phyloP scores from a whole-genome alignment of 2,113 vertebrate genomes.

The Chionodraco myersi region DNA sequence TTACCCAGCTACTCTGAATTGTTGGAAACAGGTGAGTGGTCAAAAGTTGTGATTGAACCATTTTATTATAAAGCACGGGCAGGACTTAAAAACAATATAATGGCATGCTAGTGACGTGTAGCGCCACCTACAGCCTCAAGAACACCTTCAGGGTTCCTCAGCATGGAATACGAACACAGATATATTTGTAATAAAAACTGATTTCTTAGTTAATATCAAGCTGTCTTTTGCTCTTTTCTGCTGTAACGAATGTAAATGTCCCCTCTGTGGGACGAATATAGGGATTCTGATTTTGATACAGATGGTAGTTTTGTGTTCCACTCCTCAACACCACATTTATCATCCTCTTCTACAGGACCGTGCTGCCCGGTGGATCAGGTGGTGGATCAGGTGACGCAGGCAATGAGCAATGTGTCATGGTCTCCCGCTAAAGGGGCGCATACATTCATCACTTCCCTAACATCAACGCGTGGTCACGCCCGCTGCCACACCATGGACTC shows the following conservation, averaged over 20 bases:
- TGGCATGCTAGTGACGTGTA: neutral
- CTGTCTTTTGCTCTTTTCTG: no score
- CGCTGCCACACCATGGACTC: conserved; percentile 89
- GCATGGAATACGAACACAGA: neutral
- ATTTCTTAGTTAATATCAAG: no score
- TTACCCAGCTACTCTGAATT: conserved; percentile 89
- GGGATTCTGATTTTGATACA: no score
- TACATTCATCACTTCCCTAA: conserved; percentile 84
- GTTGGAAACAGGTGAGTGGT: conserved; percentile 87
- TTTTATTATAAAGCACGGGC: neutral
- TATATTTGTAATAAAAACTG: neutral
- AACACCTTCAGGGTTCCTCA: neutral
- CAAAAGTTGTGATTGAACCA: neutral
- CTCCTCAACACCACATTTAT: neutral
- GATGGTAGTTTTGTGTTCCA: neutral
- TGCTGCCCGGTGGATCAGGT: conserved; percentile 88
- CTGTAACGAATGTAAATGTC: no score
- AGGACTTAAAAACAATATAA: neutral
- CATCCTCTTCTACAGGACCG: conserved; percentile 79
- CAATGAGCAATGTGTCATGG: conserved; percentile 91
- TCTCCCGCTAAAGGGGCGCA: conserved; percentile 84
- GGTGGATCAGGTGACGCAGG: conserved; percentile 88
- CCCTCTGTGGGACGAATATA: no score
- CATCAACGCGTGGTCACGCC: conserved; percentile 84
- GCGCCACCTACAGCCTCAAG: neutral